Base-by-base conservation (phyloP, 2,888 invertebrate genomes). In the Parnassius orleans region DNA sequence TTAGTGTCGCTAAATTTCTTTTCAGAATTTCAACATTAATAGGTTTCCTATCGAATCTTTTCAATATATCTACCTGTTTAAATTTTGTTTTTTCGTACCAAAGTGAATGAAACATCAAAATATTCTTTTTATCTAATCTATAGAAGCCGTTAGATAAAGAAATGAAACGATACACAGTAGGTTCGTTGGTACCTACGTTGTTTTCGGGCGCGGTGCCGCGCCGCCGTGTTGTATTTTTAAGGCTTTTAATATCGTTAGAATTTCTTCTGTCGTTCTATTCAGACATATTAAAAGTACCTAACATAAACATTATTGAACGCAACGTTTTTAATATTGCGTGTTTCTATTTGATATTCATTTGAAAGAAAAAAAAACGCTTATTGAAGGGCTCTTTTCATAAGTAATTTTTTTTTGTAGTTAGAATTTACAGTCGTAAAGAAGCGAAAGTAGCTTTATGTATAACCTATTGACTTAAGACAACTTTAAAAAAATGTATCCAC, bases 101-200 rank as follows among this genome's bases (percentile, higher is more conserved):
- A 43, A 24, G 47, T 12, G 44, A 54, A 56, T 58, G 43, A 59
- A 59, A 59, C 52, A 63, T 63, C 51, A 59, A 63, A 59, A 59
- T 41, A 59, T 59, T 59, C 51, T 55, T 63, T 59, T 59, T 44
- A 46, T 33, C 52, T 43, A 51, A 56, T 58, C 53, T 43, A 54
- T 50, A 33, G 57, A 54, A 43, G 54, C 53, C 42, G 57, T 53
- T 57, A 33, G 57, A 50, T 50, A 53, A 61, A 53, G 58, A 54
- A 50, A 58, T 50, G 24, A 50, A 44, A 62, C 44, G 62, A 14
- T 33, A 54, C 46, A 54, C 50, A 33, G 33, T 33, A 33, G 33
- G 33, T 33, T 33, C 7, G 33, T 33, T 33, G 33, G 24, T 53
- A 33, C 56, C 10, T 57, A 52, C 41, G 46, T 53, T 47, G 11